Percentiles rank a stretch among this genome's conserved stretches.
Evolutionary conservation across 92 coral and sea anemone species (phyloP).

Genomic region (Isaurus tuberculatus): DNA sequence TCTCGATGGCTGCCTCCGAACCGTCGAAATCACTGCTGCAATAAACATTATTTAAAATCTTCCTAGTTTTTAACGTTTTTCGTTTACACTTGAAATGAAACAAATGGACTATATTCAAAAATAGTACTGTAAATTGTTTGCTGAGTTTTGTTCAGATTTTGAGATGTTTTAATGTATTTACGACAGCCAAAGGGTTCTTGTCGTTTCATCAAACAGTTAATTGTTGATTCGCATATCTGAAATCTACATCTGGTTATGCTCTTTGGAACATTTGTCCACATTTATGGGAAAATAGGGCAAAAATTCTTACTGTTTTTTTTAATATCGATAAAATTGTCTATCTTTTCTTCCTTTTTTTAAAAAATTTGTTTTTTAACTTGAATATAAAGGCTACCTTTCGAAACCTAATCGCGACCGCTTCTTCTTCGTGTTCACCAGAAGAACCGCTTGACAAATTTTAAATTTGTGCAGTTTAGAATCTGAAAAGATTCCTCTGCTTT

Average conservation of each 20-base stretch:
- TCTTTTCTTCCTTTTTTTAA: not conserved
- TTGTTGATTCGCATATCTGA: constrained; percentile 43
- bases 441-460: constrained; percentile 24
- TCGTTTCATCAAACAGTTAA: constrained; percentile 30
- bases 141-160: not conserved
- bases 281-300: not conserved
- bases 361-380: not conserved
- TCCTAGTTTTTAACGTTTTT: constrained; percentile 54
- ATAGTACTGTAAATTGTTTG: not conserved
- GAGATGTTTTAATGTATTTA: not conserved
- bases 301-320: not conserved
- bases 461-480: not conserved
- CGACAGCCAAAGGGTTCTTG: constrained; percentile 5
- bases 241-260: constrained; percentile 35
- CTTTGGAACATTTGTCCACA: constrained; percentile 22
- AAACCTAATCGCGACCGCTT: constrained; percentile 24
- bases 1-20: constrained; percentile 77
- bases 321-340: not conserved
- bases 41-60: constrained; percentile 81
- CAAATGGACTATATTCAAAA: not conserved
- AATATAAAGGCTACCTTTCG: not conserved
- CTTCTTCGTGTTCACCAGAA: constrained; percentile 32
- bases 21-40: constrained; percentile 89
- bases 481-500: not conserved
- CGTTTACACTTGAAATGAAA: constrained; percentile 29